Percentiles rank a stretch among this genome's conserved stretches.
These are phyloP conservation scores for Protosalanx chinensis DNA, from an alignment of 2,797 vertebrate species.

Conservation along the genomic window DNA sequence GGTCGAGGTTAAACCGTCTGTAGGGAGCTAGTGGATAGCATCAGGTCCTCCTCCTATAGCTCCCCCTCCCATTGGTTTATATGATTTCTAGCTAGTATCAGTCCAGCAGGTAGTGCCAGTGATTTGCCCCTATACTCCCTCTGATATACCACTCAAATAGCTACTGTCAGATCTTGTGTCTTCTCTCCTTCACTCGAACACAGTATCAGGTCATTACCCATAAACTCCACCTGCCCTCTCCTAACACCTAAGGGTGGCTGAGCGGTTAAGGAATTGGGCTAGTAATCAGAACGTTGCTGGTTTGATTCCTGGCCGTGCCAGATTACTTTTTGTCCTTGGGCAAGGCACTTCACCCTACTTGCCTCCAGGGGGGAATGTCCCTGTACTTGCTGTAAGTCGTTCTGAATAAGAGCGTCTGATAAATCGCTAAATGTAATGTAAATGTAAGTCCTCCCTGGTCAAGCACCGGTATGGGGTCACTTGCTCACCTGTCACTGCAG, in stretches of 20 bases:
- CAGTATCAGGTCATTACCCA: not conserved
- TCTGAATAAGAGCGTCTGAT: too few relatives aligned
- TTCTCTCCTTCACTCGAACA: not conserved
- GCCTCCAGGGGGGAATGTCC: too few relatives aligned
- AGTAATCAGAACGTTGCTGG: too few relatives aligned
- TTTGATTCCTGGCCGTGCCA: too few relatives aligned
- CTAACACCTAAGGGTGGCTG: not conserved
- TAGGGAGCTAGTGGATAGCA: conserved; percentile 47
- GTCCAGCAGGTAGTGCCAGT: not conserved
- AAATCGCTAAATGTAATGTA: too few relatives aligned
- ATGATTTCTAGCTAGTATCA: not conserved
- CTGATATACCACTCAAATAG: not conserved
- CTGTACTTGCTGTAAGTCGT: too few relatives aligned
- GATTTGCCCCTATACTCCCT: not conserved
- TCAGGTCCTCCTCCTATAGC: conserved; percentile 19
- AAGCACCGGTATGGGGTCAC: conserved; percentile 54
- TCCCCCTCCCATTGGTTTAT: not conserved
- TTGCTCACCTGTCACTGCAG: conserved; percentile 50
- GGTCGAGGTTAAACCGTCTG: conserved; percentile 58
- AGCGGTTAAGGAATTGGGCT: too few relatives aligned
- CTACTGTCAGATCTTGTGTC: not conserved
- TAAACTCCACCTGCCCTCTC: not conserved
- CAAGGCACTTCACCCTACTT: too few relatives aligned
- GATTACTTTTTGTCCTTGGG: too few relatives aligned
- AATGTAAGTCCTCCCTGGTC: conserved; percentile 53